Percentiles rank a stretch among this genome's conserved stretches.
These are phyloP conservation scores for Cantharis rustica DNA, from an alignment of 2,888 invertebrate genomes.

Conservation along the genomic window DNA sequence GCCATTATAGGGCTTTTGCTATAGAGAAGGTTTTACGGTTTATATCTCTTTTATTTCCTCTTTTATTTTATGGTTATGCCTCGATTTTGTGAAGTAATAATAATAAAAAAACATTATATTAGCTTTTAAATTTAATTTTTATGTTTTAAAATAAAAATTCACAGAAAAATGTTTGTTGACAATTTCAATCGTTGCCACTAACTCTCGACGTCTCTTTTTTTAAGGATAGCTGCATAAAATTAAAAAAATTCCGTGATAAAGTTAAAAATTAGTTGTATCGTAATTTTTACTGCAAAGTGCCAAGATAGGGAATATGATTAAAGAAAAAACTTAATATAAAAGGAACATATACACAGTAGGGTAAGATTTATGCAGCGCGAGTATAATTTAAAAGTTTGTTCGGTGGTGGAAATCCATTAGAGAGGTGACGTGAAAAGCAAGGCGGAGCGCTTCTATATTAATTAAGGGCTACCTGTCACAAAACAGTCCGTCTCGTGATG, in stretches of 20 bases:
- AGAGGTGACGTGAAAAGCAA: conserved; percentile 54
- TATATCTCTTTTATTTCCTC: conserved; percentile 51
- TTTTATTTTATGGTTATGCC: conserved; percentile 51
- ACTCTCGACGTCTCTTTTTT: neutral
- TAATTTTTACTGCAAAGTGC: conserved; percentile 4
- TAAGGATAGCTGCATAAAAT: neutral
- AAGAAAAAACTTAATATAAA: conserved; percentile 31
- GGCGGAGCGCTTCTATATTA: conserved; percentile 55
- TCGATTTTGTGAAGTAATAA: conserved; percentile 49
- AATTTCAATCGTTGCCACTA: neutral
- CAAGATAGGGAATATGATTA: neutral
- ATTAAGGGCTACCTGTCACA: conserved; percentile 56
- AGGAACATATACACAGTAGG: conserved; percentile 33
- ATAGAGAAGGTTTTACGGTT: conserved; percentile 47
- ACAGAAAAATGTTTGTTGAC: neutral
- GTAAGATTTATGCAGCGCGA: conserved; percentile 49
- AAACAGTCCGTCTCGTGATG: conserved; percentile 53
- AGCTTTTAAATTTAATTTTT: conserved; percentile 50
- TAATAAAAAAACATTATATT: conserved; percentile 49
- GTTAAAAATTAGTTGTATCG: conserved; percentile 1
- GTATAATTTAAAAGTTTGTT: conserved; percentile 52
- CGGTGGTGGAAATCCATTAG: conserved; percentile 54
- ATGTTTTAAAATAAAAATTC: conserved; percentile 23
- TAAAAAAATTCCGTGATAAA: neutral
- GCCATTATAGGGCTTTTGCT: conserved; percentile 47